These are phyloP conservation scores for Archilochus colubris DNA, from an alignment of 2,113 vertebrate genomes.

Conservation along the genomic window DNA sequence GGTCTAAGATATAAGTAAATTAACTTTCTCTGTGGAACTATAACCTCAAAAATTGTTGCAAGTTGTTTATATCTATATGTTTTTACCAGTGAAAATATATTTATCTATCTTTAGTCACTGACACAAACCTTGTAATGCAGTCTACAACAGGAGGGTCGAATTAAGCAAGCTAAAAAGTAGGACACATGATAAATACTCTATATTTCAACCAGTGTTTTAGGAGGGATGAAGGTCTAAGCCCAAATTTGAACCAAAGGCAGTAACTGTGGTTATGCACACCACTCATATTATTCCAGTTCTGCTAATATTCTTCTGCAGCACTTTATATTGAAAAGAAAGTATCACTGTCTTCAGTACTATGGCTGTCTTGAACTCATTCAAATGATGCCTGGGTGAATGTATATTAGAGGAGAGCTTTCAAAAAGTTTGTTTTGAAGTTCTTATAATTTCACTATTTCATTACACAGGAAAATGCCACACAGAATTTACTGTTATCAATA, in stretches of 20 bases:
- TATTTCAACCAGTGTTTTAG: slow-evolving; percentile 47
- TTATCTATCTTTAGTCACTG: slow-evolving; percentile 19
- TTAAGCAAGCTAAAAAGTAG: slow-evolving; percentile 24
- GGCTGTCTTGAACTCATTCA: slow-evolving; percentile 13
- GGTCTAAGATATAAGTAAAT: slow-evolving; percentile 58
- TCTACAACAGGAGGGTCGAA: not conserved
- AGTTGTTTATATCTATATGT: slow-evolving; percentile 51
- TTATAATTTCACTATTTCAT: not conserved
- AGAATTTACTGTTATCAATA: slow-evolving; percentile 15
- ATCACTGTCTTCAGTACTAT: not conserved
- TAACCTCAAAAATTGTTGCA: slow-evolving; percentile 60
- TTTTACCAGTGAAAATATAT: slow-evolving; percentile 35
- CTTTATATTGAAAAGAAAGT: not conserved
- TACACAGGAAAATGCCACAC: not conserved
- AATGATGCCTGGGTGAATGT: slow-evolving; percentile 4
- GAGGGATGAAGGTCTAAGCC: slow-evolving; percentile 26
- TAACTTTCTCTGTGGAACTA: slow-evolving; percentile 63
- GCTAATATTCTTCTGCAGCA: slow-evolving; percentile 10
- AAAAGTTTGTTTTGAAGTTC: slow-evolving; percentile 32
- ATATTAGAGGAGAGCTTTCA: not conserved
- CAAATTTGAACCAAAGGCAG: slow-evolving; percentile 51
- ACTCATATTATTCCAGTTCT: slow-evolving; percentile 10
- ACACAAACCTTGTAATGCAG: slow-evolving; percentile 24
- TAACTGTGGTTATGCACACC: not conserved
- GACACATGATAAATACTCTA: not conserved